phyloP scores from a whole-genome alignment of 2,797 vertebrate genomes.

The Limosa lapponica region DNA sequence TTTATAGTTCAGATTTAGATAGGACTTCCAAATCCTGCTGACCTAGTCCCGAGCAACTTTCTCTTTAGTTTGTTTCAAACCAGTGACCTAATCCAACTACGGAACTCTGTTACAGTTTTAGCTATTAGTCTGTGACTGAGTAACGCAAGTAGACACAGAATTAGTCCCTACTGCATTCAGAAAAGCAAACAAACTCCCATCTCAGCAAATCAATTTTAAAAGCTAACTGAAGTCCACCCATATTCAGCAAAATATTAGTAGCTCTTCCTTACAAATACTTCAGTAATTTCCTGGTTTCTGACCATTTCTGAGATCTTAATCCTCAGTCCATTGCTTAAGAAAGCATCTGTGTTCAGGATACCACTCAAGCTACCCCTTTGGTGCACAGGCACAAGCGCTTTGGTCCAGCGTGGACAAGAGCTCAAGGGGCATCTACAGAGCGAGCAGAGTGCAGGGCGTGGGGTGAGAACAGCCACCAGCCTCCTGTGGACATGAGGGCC shows the following conservation, averaged over 20 bases:
- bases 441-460: accelerated
- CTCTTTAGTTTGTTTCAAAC: not conserved
- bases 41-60: not conserved
- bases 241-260: not conserved
- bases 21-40: not conserved
- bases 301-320: not conserved
- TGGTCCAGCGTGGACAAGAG: not conserved
- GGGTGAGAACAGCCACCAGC: not conserved
- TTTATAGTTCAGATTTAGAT: not conserved
- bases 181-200: not conserved
- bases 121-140: not conserved
- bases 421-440: not conserved
- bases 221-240: not conserved
- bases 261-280: not conserved
- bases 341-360: not conserved
- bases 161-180: not conserved
- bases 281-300: not conserved
- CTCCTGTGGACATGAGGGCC: too few relatives aligned
- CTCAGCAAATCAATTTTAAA: not conserved
- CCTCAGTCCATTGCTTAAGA: not conserved
- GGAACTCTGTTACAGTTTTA: not conserved
- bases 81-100: not conserved
- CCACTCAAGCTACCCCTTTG: not conserved
- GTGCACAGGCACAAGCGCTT: not conserved
- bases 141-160: not conserved